Evolutionary conservation across 2,888 invertebrate genomes (phyloP).

Genomic region (Drosophila paranaensis): DNA sequence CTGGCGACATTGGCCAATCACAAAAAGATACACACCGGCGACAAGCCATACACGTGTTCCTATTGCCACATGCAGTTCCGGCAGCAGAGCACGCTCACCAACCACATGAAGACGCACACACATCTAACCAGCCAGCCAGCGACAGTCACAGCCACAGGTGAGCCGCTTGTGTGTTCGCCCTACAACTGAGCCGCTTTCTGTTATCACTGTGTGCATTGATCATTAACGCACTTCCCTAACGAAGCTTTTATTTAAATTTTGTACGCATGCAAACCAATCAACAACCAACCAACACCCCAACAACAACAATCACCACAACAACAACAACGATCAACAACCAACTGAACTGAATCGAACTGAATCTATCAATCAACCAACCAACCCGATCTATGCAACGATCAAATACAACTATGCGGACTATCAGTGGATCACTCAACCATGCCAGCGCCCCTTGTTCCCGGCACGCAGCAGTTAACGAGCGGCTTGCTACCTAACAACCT

Average conservation of each 20-base stretch:
- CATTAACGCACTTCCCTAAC: conserved; percentile 83
- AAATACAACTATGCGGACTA: conserved; percentile 47
- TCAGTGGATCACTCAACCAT: conserved; percentile 71
- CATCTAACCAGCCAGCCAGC: conserved; percentile 73
- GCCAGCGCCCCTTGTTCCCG: conserved; percentile 65
- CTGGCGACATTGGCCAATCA: conserved; percentile 82
- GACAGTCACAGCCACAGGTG: conserved; percentile 74
- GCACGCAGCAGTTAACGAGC: conserved; percentile 67
- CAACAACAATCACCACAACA: conserved; percentile 31
- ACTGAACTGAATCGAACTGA: conserved; percentile 41
- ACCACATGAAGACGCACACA: conserved; percentile 83
- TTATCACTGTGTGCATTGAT: conserved; percentile 80
- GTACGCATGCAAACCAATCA: conserved; percentile 77
- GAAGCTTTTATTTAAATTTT: conserved; percentile 84
- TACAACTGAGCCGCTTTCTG: conserved; percentile 81
- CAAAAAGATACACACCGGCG: conserved; percentile 82
- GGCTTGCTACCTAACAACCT: conserved; percentile 70
- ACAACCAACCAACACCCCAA: conserved; percentile 38
- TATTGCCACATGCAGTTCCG: conserved; percentile 83
- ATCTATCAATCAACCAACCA: conserved; percentile 39
- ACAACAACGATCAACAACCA: conserved; percentile 45
- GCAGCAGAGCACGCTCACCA: conserved; percentile 83
- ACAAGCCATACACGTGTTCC: conserved; percentile 82
- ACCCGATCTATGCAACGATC: conserved; percentile 33
- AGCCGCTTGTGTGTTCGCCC: conserved; percentile 83